Conservation (phyloP, 2,113 vertebrate species). For the Pseudorasbora parva region DNA sequence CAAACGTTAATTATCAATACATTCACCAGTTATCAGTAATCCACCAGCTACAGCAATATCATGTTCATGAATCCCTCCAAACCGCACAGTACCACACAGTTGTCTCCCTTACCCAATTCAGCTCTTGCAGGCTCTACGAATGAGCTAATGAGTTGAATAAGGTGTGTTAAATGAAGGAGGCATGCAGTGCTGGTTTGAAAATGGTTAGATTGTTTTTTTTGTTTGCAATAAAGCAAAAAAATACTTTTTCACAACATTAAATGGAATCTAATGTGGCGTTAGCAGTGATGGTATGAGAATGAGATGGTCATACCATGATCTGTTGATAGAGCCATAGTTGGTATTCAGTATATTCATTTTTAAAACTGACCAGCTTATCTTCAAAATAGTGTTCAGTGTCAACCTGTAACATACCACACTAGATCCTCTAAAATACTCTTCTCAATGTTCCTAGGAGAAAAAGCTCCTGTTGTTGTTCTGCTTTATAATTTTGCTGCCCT, state of each 20-base stretch:
- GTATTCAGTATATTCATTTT: too few species aligned
- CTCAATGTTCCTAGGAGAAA: too few species aligned
- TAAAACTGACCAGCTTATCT: too few species aligned
- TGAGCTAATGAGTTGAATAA: too few species aligned
- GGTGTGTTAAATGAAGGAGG: too few species aligned
- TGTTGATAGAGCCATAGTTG: too few species aligned
- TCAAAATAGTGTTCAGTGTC: background rate
- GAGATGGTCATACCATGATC: too few species aligned
- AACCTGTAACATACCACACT: background rate
- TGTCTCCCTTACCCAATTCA: too few species aligned
- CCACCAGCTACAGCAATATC: background rate
- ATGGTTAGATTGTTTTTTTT: background rate
- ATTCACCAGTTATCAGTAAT: background rate
- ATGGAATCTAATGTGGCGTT: background rate
- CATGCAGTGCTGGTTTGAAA: too few species aligned
- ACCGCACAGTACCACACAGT: background rate
- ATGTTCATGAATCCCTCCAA: background rate
- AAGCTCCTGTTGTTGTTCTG: background rate
- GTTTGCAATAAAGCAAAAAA: conserved; percentile 2
- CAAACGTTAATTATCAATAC: background rate
- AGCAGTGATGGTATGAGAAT: too few species aligned
- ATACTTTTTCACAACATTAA: background rate
- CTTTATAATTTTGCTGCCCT: background rate
- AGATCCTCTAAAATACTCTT: background rate
- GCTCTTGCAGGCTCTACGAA: too few species aligned